These are phyloP conservation scores for Agrenia bidenticulata DNA, from an alignment of 2,888 invertebrate species.

Conservation along the genomic window DNA sequence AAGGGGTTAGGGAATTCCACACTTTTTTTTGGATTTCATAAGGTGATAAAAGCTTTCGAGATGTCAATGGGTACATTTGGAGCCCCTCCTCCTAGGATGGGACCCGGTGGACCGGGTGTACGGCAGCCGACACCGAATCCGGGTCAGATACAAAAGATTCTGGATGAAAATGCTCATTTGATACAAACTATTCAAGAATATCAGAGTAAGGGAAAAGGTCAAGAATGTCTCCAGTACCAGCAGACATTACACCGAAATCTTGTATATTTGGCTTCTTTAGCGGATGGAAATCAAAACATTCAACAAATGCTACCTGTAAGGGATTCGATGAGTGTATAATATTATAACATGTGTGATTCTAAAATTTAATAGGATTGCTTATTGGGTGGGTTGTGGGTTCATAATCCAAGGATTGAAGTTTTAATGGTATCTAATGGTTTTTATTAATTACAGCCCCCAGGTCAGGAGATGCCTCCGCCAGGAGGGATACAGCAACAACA, in stretches of 20 bases:
- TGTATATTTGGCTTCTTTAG: slow-evolving; percentile 91
- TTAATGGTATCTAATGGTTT: too few relatives aligned
- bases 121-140: slow-evolving; percentile 69
- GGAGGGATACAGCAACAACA: slow-evolving; percentile 38
- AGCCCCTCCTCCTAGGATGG: slow-evolving; percentile 27
- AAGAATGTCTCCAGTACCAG: slow-evolving; percentile 90
- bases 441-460: slow-evolving; percentile 31
- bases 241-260: slow-evolving; percentile 92
- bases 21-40: not conserved
- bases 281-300: slow-evolving; percentile 94
- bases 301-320: slow-evolving; percentile 84
- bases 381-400: too few relatives aligned
- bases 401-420: not conserved
- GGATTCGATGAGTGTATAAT: not conserved
- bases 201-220: slow-evolving; percentile 89
- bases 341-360: not conserved
- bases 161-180: slow-evolving; percentile 95
- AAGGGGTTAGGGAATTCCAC: too few relatives aligned
- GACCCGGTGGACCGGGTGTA: slow-evolving; percentile 32
- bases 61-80: slow-evolving; percentile 52
- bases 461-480: slow-evolving; percentile 39
- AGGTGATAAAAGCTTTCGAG: not conserved
- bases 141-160: slow-evolving; percentile 83
- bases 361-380: slow-evolving; percentile 5
- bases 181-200: slow-evolving; percentile 94